Conservation (phyloP, 2,888 invertebrate species). For the Venusia cambrica region DNA sequence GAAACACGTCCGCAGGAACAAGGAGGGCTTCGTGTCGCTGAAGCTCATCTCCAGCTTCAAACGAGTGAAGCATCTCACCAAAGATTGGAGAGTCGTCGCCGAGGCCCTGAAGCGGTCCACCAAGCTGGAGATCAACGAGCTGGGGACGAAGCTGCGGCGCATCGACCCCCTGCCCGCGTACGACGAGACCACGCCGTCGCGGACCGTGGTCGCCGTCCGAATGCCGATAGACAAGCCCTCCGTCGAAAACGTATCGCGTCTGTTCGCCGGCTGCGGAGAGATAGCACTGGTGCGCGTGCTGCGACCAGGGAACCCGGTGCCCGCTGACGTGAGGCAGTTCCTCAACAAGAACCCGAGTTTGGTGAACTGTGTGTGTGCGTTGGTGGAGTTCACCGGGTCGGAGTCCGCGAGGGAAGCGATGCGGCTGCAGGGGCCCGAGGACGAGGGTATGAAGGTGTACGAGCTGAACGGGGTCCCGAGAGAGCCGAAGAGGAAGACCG, state of each 20-base stretch:
- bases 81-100: conserved; percentile 96
- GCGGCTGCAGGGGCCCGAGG: conserved; percentile 81
- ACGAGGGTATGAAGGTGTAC: conserved; percentile 86
- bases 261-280: conserved; percentile 94
- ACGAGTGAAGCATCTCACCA: conserved; percentile 95
- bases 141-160: conserved; percentile 93
- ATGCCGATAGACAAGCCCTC: conserved; percentile 92
- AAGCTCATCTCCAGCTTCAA: conserved; percentile 98
- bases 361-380: conserved; percentile 91
- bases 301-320: conserved; percentile 93
- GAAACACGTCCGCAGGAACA: conserved; percentile 96
- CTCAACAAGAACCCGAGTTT: conserved; percentile 94
- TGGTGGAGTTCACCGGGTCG: conserved; percentile 94
- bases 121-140: conserved; percentile 93
- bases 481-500: conserved; percentile 87
- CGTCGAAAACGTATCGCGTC: conserved; percentile 94
- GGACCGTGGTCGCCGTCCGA: conserved; percentile 93
- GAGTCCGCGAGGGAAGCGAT: conserved; percentile 92
- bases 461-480: conserved; percentile 87
- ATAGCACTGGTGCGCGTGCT: conserved; percentile 93
- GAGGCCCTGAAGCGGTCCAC: conserved; percentile 89
- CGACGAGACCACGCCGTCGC: conserved; percentile 95
- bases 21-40: conserved; percentile 96
- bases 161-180: conserved; percentile 92
- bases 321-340: conserved; percentile 94